Percentiles rank a stretch among this genome's conserved stretches.
Conservation (phyloP, 2,113 vertebrate genomes). For the Chitala chitala region DNA sequence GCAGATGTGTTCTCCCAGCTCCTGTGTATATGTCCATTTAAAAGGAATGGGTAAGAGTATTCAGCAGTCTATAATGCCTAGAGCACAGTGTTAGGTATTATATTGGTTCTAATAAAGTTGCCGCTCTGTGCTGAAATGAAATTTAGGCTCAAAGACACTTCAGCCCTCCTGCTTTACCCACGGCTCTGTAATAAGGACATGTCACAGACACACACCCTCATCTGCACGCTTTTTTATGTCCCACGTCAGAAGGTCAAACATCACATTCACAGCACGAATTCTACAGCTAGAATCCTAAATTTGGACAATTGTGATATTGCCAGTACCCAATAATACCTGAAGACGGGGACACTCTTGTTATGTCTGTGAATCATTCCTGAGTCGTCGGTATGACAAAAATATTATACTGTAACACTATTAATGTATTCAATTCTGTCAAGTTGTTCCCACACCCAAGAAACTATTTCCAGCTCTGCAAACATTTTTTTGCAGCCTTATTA, state of each 20-base stretch:
- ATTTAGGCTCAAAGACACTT: conserved; percentile 9
- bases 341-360: too few relatives aligned
- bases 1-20: not conserved
- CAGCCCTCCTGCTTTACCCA: not conserved
- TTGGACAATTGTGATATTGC: not conserved
- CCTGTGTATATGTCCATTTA: not conserved
- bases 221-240: not conserved
- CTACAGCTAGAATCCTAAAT: too few relatives aligned
- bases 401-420: too few relatives aligned
- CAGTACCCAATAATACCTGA: not conserved
- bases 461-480: too few relatives aligned
- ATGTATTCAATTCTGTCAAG: too few relatives aligned
- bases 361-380: too few relatives aligned
- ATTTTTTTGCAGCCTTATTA: too few relatives aligned
- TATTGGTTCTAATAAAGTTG: not conserved
- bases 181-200: not conserved
- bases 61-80: not conserved
- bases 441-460: too few relatives aligned
- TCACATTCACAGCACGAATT: not conserved
- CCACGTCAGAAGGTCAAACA: not conserved
- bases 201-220: not conserved
- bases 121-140: not conserved
- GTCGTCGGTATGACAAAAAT: too few relatives aligned
- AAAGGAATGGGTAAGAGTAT: not conserved
- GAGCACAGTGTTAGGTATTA: conserved; percentile 3